phyloP scores from a whole-genome alignment of 2,113 vertebrate genomes.

The Phaethon lepturus region DNA sequence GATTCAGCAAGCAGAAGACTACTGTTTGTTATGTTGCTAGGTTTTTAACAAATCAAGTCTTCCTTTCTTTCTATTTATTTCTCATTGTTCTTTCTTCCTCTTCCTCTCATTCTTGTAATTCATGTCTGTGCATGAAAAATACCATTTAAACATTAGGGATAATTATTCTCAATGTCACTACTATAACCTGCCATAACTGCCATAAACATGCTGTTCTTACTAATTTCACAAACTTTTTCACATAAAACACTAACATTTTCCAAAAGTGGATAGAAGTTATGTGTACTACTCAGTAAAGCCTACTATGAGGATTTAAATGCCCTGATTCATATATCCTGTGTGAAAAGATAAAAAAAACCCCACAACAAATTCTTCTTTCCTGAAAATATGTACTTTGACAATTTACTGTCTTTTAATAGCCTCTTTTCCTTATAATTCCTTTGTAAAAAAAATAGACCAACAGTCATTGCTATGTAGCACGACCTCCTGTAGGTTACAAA shows the following conservation, averaged over 20 bases:
- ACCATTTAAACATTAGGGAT: not conserved
- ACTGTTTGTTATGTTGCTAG: not conserved
- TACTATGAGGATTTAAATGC: not conserved
- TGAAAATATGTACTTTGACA: not conserved
- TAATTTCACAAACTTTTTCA: not conserved
- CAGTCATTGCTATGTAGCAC: not conserved
- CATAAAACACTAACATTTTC: not conserved
- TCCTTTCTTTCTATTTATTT: not conserved
- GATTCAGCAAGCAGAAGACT: not conserved
- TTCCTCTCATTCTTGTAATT: not conserved
- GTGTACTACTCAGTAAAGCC: not conserved
- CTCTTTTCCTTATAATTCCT: not conserved
- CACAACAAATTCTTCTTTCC: not conserved
- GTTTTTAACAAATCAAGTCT: not conserved
- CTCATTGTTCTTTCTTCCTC: not conserved
- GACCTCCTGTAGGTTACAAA: too few relatives aligned
- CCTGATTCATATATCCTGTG: not conserved
- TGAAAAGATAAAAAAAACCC: not conserved
- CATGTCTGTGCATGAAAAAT: not conserved
- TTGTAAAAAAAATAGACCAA: not conserved
- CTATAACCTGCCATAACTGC: not conserved
- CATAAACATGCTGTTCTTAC: not conserved
- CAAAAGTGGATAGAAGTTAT: not conserved
- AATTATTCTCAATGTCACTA: not conserved
- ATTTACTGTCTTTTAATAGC: not conserved